Evolutionary conservation across 2,888 invertebrate genomes (phyloP).

Genomic region (Erebia palarica): DNA sequence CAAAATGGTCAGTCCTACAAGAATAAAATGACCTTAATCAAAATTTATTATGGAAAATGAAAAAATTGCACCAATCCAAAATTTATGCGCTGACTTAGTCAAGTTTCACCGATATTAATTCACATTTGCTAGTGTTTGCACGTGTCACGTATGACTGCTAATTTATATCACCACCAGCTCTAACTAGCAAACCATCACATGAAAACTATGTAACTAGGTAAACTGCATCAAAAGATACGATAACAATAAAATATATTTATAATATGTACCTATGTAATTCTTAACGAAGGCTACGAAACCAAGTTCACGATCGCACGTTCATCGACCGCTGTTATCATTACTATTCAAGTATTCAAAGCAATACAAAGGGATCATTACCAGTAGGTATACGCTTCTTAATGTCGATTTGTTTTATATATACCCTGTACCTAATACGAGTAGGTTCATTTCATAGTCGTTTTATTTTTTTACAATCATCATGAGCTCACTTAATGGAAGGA

Average conservation of each 20-base stretch:
- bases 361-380: constrained; percentile 47
- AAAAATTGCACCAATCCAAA: too few species aligned
- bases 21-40: too few species aligned
- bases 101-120: too few species aligned
- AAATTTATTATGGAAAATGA: too few species aligned
- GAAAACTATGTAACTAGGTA: background rate
- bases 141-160: too few species aligned
- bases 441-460: background rate
- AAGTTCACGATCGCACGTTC: constrained; percentile 72
- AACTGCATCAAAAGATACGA: constrained; percentile 32
- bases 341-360: constrained; percentile 61
- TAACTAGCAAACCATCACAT: background rate
- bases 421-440: background rate
- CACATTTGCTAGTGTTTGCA: too few species aligned
- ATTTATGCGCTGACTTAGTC: too few species aligned
- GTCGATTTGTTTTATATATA: constrained; percentile 16
- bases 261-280: constrained; percentile 43
- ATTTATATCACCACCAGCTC: too few species aligned
- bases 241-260: constrained; percentile 55
- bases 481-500: background rate
- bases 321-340: constrained; percentile 72
- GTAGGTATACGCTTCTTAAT: constrained; percentile 17
- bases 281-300: constrained; percentile 65
- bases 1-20: too few species aligned
- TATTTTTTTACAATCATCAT: background rate